Evolutionary conservation across 2,797 vertebrate species (phyloP).

Genomic region (Halcyon badia): DNA sequence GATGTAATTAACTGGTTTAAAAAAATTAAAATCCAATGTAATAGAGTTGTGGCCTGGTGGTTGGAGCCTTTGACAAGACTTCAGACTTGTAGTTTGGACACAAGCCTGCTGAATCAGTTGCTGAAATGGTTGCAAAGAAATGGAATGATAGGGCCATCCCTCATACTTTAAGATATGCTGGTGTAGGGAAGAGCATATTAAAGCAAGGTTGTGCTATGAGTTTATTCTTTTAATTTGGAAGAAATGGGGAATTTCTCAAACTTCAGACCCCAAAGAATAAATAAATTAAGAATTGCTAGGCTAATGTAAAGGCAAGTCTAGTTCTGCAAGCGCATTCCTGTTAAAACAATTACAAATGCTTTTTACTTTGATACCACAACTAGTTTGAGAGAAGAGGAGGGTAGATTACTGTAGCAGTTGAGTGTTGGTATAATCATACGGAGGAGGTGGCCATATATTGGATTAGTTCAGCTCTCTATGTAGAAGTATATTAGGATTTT

Average conservation of each 20-base stretch:
- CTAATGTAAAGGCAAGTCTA: not conserved
- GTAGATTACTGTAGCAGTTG: not conserved
- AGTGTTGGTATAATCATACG: not conserved
- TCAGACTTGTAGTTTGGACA: not conserved
- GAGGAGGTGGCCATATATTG: not conserved
- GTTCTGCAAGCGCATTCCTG: not conserved
- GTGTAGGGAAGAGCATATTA: not conserved
- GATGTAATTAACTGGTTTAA: not conserved
- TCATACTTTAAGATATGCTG: not conserved
- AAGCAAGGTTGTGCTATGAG: not conserved
- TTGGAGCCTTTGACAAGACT: not conserved
- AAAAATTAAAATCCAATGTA: not conserved
- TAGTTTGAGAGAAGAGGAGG: not conserved
- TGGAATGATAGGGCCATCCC: not conserved
- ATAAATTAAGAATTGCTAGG: not conserved
- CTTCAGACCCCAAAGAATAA: not conserved
- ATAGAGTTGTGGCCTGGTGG: not conserved
- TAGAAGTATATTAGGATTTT: not conserved
- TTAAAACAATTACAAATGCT: not conserved
- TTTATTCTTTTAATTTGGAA: not conserved
- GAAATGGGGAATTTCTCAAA: not conserved
- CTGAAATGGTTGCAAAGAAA: not conserved
- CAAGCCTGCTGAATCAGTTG: not conserved
- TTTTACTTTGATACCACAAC: not conserved
- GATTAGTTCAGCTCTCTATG: not conserved